Evolutionary conservation across 2,113 vertebrate genomes (phyloP).

Genomic region (Todiramphus saurophagus): DNA sequence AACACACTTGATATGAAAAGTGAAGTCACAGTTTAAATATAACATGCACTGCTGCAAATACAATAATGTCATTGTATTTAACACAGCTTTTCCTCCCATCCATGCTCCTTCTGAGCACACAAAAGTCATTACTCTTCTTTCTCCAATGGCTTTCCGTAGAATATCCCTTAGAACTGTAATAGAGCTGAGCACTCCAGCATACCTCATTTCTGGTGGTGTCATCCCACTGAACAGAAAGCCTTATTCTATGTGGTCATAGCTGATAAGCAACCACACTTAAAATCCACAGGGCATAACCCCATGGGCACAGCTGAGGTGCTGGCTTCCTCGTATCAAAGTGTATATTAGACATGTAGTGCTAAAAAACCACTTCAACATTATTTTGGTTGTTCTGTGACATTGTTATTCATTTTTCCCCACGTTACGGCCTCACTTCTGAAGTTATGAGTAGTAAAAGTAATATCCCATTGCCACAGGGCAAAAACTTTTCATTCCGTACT

Average conservation of each 20-base stretch:
- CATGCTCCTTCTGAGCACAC: not conserved
- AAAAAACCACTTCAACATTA: not conserved
- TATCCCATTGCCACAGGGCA: not conserved
- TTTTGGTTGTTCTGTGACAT: not conserved
- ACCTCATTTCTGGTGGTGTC: not conserved
- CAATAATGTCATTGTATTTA: not conserved
- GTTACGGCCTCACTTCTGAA: not conserved
- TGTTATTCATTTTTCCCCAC: not conserved
- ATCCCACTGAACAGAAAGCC: not conserved
- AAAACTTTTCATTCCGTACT: constrained; percentile 20
- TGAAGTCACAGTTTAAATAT: not conserved
- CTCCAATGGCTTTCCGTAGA: not conserved
- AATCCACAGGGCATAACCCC: not conserved
- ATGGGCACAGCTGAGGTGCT: not conserved
- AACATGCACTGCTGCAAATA: not conserved
- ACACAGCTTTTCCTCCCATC: not conserved
- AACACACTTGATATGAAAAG: not conserved
- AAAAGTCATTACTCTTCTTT: not conserved
- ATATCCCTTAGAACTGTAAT: not conserved
- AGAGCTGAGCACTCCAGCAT: not conserved
- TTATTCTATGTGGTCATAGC: not conserved
- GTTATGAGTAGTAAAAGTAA: constrained; percentile 26
- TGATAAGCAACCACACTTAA: rapidly evolving
- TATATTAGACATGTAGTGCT: not conserved
- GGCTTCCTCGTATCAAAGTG: not conserved